Evolutionary conservation across 2,888 invertebrate species (phyloP), one percentile per base, ranked within the genome.

Genomic region (Hirudinaria manillensis): DNA sequence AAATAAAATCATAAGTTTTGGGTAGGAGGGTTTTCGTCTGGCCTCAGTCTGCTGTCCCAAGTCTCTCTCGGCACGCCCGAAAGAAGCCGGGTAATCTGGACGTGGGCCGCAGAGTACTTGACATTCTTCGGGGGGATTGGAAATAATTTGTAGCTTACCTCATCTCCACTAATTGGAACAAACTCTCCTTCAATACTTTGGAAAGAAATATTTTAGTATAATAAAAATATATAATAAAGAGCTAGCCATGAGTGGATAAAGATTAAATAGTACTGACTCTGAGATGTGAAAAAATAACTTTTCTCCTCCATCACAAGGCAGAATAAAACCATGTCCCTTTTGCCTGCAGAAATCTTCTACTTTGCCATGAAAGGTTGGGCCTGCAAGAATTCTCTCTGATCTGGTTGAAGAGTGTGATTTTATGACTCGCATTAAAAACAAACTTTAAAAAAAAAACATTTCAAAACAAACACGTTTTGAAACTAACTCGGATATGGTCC

Each of bases 71-170:
- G 89, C 6, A 82, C 81, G 81, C 91, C 92, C 0, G 90, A 91
- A 68, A 90, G 91, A 77, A 93, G 87, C 84, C 93, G 90, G n/a
- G 90, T 89, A 77, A 94, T 93, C 80, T 90, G 89, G 24, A 93
- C 93, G 84, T 93, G 93, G 53, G 93, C 91, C 7, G 94, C 94
- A 87, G 94, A 93, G 67, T 78, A 78, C 86, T 93, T 93, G 84
- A 93, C 93, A 84, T 90, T 90, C 85, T 93, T 93, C 2, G 94
- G 93, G 71, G 94, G 94, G 80, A 93, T 91, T 10, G 91, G 90
- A 82, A 92, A 91, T 65, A 91, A 87, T 76, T 92, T 89, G 86
- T 90, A 94, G 78, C 90, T 89, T 4, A 94, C 93, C 85, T 91
- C 90, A 86, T 94, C 94, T 0, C 93, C 93, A n/a, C 90, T 89